A percentile compares a stretch with the other conserved stretches of the same genome.
Conservation (phyloP, 2,888 invertebrate genomes). For the Zootermopsis nevadensis region DNA sequence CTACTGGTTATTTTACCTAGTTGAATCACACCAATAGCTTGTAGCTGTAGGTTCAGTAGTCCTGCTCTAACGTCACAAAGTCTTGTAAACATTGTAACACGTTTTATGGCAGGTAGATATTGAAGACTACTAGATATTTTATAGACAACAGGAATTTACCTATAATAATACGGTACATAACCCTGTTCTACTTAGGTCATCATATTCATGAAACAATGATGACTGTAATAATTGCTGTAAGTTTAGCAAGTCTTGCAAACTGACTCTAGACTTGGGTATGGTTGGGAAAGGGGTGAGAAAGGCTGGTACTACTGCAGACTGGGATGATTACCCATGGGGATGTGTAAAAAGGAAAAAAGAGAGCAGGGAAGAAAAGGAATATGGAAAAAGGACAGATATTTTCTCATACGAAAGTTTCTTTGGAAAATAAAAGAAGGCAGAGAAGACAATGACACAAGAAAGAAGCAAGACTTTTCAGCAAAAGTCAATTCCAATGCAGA, state of each 20-base stretch:
- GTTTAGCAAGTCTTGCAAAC: not conserved
- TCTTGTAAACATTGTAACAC: too few relatives aligned
- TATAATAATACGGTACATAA: not conserved
- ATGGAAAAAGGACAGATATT: not conserved
- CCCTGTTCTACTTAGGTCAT: not conserved
- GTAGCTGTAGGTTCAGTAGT: too few relatives aligned
- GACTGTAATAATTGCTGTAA: not conserved
- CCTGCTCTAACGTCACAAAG: too few relatives aligned
- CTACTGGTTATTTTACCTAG: too few relatives aligned
- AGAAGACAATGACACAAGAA: not conserved
- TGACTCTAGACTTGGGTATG: not conserved
- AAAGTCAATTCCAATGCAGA: conserved; percentile 37
- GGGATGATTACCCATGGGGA: conserved; percentile 35
- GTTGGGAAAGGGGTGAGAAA: not conserved
- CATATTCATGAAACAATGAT: not conserved
- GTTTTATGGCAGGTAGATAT: too few relatives aligned
- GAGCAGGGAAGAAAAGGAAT: not conserved
- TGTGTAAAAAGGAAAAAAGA: not conserved
- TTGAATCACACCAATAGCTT: too few relatives aligned
- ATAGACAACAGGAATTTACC: not conserved
- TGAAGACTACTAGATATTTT: too few relatives aligned
- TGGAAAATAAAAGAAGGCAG: not conserved
- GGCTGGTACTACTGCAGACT: conserved; percentile 15
- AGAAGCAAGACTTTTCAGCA: conserved; percentile 18
- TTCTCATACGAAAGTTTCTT: not conserved